Evolutionary conservation across 2,797 vertebrate genomes (phyloP).

Genomic region (Nannoperca obscura): DNA sequence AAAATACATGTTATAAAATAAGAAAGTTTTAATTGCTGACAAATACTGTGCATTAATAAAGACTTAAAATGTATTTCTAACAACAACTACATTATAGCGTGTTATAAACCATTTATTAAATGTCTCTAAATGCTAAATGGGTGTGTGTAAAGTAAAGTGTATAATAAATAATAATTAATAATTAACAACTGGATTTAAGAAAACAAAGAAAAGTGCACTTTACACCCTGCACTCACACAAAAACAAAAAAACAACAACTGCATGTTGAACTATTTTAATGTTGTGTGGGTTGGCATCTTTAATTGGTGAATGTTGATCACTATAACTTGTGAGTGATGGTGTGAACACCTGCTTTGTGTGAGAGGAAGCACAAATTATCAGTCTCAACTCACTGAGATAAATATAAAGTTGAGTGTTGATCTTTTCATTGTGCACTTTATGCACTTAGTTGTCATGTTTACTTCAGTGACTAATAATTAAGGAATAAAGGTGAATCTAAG

Average conservation of each 20-base stretch:
- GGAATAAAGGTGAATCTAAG: conserved; percentile 8
- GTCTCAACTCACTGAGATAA: not conserved
- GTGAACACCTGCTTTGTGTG: not conserved
- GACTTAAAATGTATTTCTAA: not conserved
- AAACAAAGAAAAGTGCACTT: not conserved
- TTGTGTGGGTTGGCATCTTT: not conserved
- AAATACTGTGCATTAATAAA: not conserved
- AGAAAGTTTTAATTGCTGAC: not conserved
- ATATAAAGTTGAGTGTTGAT: not conserved
- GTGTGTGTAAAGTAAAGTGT: not conserved
- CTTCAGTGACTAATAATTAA: conserved; percentile 11
- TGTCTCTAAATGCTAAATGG: not conserved
- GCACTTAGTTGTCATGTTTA: not conserved
- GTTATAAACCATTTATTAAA: not conserved
- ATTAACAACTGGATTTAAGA: conserved; percentile 1
- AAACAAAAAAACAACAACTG: not conserved
- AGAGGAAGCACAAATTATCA: not conserved
- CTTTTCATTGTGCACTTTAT: not conserved
- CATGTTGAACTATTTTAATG: not conserved
- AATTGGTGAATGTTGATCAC: not conserved
- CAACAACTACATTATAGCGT: too few species aligned
- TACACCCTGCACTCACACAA: not conserved
- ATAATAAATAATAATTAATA: too few species aligned
- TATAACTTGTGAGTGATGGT: not conserved
- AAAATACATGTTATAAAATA: not conserved